Evolutionary conservation across 2,113 vertebrate species (phyloP), one percentile per base, ranked within the genome.

Genomic region (Narcine bancroftii): DNA sequence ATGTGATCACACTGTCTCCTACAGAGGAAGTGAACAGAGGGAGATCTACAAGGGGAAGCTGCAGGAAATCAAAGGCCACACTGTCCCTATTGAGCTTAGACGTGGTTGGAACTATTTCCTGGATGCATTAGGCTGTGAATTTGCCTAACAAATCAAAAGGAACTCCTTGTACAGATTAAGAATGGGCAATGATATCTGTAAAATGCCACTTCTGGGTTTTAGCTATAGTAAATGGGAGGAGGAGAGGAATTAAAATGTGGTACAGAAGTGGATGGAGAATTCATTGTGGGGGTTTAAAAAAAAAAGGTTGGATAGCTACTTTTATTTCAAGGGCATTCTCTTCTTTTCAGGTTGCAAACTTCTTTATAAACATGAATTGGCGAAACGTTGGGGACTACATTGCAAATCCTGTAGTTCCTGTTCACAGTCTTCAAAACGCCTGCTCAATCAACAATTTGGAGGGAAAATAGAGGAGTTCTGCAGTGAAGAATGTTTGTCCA

Each of bases 361-460:
- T 93, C 98, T 99, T 71, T 99, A 97, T 93, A 97, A 97, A 93
- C 98, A 98, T 6, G 98, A 99, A 93, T 94, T 99, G 95, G 95
- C 95, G 2, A 98, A 98, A 94, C 97, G 95, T 93, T 99, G 98
- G 98, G 98, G 98, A 79, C 97, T 93, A 93, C 96, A 99, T 96
- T 99, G 99, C 94, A 97, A 96, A 93, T 96, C 95, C 95, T 99
- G 99, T 93, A 96, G 96, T 93, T 99, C 97, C 95, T 99, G 99
- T 96, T 95, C 96, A 94, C 97, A 97, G 87, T 95, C 96, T 53
- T 96, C 97, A 75, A 96, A 96, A 93, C 97, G 96, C 93, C 92
- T 98, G 94, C 95, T 99, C 93, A 97, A 96, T 71, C 97, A 96
- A 63, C 96, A 96, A 93, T 97, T 98, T 93, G 97, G 96, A 42